Evolutionary conservation across 2,113 vertebrate species (phyloP), one percentile per base, ranked within the genome.

Genomic region (Oenanthe oenanthe): DNA sequence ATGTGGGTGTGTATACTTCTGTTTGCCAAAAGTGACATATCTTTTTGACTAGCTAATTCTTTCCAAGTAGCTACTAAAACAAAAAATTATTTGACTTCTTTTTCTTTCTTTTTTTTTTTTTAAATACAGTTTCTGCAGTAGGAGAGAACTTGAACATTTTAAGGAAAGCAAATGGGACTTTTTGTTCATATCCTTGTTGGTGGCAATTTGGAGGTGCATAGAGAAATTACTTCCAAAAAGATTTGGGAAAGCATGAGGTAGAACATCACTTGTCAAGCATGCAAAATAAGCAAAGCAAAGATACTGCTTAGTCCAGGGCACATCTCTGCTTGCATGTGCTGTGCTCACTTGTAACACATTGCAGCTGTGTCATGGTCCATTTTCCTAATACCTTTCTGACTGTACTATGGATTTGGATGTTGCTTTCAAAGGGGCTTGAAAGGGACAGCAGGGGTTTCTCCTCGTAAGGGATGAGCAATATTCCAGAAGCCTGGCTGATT

Each of bases 11-110:
- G 7, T 60, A 48, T 51, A 74, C 15, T 68, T 63, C 61, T 48
- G 25, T 74, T 93, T 86, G 72, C 82, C 78, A 94, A 75, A 95
- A 89, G 10, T 60, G 48, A 72, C 34, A 9, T 92, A n/a, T 75
- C 83, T 93, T 88, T 90, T 91, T 81, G 25, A 79, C 78, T 50
- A 51, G 65, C 20, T 92, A 45, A 51, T 85, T 94, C 68, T 88
- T 95, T 75, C 65, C 85, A 85, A 80, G 12, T 73, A 86, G 28
- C 76, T 81, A 24, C 47, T 54, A 60, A 76, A 71, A 42, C 0
- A 7, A 60, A 82, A 86, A 58, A n/a, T 4, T 3, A 36, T 29
- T 45, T 31, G 0, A 58, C 12, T 32, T 16, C 7, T 21, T 16
- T 32, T 54, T 20, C 21, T 13, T 12, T 26, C 1, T 1, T 43